phyloP scores from a whole-genome alignment of 2,113 vertebrate species.

The Phylloscopus whistleri region DNA sequence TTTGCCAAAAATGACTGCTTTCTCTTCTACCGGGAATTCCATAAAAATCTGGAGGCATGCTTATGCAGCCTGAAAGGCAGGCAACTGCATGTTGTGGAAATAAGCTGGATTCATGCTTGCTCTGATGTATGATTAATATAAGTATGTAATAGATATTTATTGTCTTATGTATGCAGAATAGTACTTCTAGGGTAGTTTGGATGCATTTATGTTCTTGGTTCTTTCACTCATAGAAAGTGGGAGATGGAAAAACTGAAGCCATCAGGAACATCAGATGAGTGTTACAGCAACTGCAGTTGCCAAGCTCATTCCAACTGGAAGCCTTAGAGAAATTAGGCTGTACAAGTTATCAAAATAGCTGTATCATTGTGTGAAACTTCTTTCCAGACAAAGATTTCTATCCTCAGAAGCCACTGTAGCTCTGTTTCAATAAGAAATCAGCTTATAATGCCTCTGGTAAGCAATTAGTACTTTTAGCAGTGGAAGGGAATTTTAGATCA shows the following conservation, averaged over 20 bases:
- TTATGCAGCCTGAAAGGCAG: background rate
- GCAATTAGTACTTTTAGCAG: background rate
- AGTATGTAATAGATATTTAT: background rate
- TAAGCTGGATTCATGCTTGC: background rate
- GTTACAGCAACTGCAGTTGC: background rate
- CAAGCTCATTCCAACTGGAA: background rate
- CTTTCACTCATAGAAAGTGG: background rate
- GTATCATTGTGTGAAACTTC: background rate
- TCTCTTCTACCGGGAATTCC: background rate
- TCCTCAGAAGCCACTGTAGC: background rate
- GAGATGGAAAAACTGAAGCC: background rate
- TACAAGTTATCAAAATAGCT: background rate
- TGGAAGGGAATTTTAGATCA: background rate
- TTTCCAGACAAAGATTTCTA: background rate
- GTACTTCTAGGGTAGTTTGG: background rate
- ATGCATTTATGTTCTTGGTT: background rate
- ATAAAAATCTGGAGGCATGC: background rate
- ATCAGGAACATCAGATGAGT: background rate
- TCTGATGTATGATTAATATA: background rate
- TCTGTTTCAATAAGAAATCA: background rate
- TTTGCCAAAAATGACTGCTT: background rate
- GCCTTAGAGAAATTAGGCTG: background rate
- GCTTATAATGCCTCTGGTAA: background rate
- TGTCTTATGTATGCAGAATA: background rate
- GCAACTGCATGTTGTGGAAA: background rate